phyloP scores from a whole-genome alignment of 2,113 vertebrate species.

The Scatophagus argus region DNA sequence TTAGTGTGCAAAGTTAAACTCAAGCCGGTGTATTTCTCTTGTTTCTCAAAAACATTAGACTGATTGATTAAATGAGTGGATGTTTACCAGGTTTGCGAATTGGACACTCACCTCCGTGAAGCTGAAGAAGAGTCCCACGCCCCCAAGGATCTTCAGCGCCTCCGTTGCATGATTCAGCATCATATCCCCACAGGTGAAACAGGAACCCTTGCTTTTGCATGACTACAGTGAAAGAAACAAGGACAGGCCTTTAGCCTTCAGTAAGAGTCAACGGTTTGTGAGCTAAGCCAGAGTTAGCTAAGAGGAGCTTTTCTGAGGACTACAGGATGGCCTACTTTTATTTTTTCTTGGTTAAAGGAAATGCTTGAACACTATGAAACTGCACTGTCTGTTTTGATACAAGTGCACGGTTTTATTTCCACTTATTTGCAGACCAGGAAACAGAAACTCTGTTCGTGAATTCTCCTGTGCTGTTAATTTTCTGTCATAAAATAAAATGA shows the following conservation, averaged over 20 bases:
- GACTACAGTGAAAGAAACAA: slow-evolving; percentile 53
- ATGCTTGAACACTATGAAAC: not conserved
- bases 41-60: not conserved
- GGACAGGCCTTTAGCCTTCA: slow-evolving; percentile 2
- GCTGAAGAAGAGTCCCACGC: slow-evolving; percentile 95
- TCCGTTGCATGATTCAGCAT: slow-evolving; percentile 90
- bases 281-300: slow-evolving; percentile 6
- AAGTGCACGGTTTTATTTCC: not conserved
- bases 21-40: too few relatives aligned
- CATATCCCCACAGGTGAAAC: slow-evolving; percentile 85
- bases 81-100: not conserved
- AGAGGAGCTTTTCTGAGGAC: slow-evolving; percentile 38
- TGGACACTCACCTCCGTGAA: slow-evolving; percentile 89
- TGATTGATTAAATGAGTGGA: not conserved
- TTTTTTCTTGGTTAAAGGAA: not conserved
- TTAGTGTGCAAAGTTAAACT: too few relatives aligned
- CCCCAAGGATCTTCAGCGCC: slow-evolving; percentile 92
- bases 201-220: slow-evolving; percentile 70
- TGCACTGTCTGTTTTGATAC: not conserved
- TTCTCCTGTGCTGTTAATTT: too few relatives aligned
- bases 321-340: slow-evolving; percentile 21
- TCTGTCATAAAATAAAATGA: accelerated
- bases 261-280: slow-evolving; percentile 18
- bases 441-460: not conserved
- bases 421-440: not conserved